phyloP scores from a whole-genome alignment of 2,888 invertebrate genomes.

The Agrochola lota region DNA sequence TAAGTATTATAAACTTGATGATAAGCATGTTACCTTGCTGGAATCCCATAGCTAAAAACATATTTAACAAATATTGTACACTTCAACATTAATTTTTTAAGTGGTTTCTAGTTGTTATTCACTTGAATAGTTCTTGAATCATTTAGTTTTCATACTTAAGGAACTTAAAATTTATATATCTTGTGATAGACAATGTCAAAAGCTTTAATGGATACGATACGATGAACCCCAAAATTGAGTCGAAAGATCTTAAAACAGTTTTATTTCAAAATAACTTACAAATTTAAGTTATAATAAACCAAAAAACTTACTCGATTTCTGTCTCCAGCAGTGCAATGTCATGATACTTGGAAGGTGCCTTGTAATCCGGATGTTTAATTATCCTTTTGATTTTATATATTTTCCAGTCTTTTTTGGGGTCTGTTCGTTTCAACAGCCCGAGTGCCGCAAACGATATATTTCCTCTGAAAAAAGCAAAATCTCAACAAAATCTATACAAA shows the following conservation, averaged over 20 bases:
- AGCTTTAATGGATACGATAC: neutral
- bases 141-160: neutral
- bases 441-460: slow-evolving; percentile 54
- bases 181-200: neutral
- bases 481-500: neutral
- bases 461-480: slow-evolving; percentile 45
- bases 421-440: slow-evolving; percentile 46
- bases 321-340: slow-evolving; percentile 77
- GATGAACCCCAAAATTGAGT: too few species aligned
- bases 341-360: slow-evolving; percentile 71
- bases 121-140: neutral
- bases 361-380: slow-evolving; percentile 69
- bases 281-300: too few species aligned
- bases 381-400: slow-evolving; percentile 52
- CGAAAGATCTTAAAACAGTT: neutral
- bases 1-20: neutral
- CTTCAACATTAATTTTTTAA: neutral
- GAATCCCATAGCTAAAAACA: neutral
- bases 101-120: neutral
- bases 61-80: neutral
- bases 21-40: neutral
- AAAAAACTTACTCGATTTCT: slow-evolving; percentile 52
- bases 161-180: neutral
- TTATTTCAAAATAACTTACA: neutral
- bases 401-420: slow-evolving; percentile 50